These are phyloP conservation scores for Anoplolepis gracilipes DNA, from an alignment of 1,140 invertebrate species.

Conservation along the genomic window DNA sequence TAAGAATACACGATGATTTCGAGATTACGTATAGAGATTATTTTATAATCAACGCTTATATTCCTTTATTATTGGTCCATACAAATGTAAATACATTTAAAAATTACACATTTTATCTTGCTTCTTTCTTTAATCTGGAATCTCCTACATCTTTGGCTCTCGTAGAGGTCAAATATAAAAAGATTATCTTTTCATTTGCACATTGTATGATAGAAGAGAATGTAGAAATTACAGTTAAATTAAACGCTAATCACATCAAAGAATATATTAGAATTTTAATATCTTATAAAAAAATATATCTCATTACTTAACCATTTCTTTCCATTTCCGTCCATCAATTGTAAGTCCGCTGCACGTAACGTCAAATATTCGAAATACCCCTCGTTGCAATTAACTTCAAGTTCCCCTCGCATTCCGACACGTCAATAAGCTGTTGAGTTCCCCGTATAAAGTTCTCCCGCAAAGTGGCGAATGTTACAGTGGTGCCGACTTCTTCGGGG, in stretches of 20 bases:
- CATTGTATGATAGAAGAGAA: neutral
- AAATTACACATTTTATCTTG: neutral
- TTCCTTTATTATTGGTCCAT: too few relatives aligned
- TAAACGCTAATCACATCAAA: neutral
- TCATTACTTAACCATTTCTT: neutral
- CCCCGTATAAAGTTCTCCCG: neutral
- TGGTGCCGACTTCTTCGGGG: conserved; percentile 65
- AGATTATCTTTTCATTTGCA: neutral
- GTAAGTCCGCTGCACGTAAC: conserved; percentile 8
- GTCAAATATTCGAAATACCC: neutral
- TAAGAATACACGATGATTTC: too few relatives aligned
- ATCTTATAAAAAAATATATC: neutral
- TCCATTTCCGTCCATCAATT: neutral
- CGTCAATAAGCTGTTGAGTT: neutral
- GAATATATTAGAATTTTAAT: neutral
- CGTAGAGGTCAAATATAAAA: neutral
- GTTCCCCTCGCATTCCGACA: neutral
- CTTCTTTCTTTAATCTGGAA: neutral
- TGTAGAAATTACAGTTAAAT: too few relatives aligned
- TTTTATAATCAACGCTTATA: too few relatives aligned
- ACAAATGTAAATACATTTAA: too few relatives aligned
- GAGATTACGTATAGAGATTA: too few relatives aligned
- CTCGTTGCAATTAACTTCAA: neutral
- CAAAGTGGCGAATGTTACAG: conserved; percentile 31
- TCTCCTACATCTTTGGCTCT: neutral